Conservation (phyloP, 2,888 invertebrate genomes). For the Caenorhabditis drosophilae region DNA sequence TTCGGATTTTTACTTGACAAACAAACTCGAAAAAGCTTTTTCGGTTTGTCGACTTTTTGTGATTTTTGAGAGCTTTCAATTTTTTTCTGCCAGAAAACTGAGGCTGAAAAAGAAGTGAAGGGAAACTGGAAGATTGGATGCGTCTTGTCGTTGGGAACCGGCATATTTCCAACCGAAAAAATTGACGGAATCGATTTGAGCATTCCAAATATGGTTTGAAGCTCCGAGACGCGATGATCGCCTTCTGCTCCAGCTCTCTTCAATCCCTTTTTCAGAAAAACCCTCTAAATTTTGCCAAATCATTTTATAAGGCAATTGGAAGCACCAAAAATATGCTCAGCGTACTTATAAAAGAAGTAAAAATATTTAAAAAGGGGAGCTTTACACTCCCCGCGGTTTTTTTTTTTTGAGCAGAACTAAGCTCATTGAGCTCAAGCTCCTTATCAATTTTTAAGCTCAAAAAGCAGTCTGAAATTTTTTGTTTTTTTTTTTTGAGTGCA, state of each 20-base stretch:
- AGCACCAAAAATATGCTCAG: constrained; percentile 37
- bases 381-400: too few species aligned
- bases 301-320: constrained; percentile 26
- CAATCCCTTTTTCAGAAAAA: constrained; percentile 46
- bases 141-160: constrained; percentile 47
- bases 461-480: too few species aligned
- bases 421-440: too few species aligned
- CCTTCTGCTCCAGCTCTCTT: background rate
- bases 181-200: constrained; percentile 48
- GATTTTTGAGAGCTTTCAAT: background rate
- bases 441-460: too few species aligned
- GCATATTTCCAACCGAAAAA: constrained; percentile 38
- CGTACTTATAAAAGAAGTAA: constrained; percentile 38
- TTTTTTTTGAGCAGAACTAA: too few species aligned
- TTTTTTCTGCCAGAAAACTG: constrained; percentile 7
- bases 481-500: too few species aligned
- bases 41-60: constrained; percentile 4
- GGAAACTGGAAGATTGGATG: constrained; percentile 40
- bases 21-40: constrained; percentile 41
- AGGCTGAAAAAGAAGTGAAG: constrained; percentile 14
- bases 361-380: too few species aligned
- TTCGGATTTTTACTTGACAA: constrained; percentile 33
- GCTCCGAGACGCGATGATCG: background rate
- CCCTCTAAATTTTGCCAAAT: constrained; percentile 35
- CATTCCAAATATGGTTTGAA: constrained; percentile 16